Evolutionary conservation across 2,888 invertebrate genomes (phyloP).

Genomic region (Kuschelorhynchus macadamiae): DNA sequence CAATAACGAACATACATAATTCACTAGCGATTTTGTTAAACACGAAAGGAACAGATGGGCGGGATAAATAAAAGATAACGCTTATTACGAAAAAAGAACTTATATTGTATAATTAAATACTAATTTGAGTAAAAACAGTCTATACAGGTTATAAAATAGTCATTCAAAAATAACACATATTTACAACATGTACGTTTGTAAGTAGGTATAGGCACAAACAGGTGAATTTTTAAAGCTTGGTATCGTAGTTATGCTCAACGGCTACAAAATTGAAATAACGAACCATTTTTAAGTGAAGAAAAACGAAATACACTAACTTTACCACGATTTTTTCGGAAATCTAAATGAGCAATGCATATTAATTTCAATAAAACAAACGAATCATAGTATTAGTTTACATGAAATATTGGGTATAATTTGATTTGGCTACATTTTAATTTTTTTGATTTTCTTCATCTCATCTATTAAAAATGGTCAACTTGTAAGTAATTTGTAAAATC

Average conservation of each 20-base stretch:
- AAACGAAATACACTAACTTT: neutral
- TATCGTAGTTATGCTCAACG: slow-evolving; percentile 5
- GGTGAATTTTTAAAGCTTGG: slow-evolving; percentile 39
- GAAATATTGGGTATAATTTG: too few relatives aligned
- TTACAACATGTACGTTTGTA: slow-evolving; percentile 29
- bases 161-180: slow-evolving; percentile 35
- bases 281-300: slow-evolving; percentile 15
- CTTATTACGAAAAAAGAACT: slow-evolving; percentile 28
- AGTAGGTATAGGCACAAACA: slow-evolving; percentile 37
- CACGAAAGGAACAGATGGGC: too few relatives aligned
- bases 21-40: too few relatives aligned
- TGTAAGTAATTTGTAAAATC: slow-evolving; percentile 1
- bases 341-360: neutral
- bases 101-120: slow-evolving; percentile 22
- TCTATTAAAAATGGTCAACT: slow-evolving; percentile 9
- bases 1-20: too few relatives aligned
- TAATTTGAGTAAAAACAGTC: slow-evolving; percentile 47
- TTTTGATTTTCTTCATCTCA: too few relatives aligned
- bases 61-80: too few relatives aligned
- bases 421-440: neutral
- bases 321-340: too few relatives aligned
- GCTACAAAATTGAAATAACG: neutral
- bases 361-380: neutral
- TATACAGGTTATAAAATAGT: slow-evolving; percentile 41
- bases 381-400: too few relatives aligned